Percentiles rank a stretch among this genome's conserved stretches.
Conservation (phyloP, 2,113 vertebrate genomes). For the Notechis scutatus region DNA sequence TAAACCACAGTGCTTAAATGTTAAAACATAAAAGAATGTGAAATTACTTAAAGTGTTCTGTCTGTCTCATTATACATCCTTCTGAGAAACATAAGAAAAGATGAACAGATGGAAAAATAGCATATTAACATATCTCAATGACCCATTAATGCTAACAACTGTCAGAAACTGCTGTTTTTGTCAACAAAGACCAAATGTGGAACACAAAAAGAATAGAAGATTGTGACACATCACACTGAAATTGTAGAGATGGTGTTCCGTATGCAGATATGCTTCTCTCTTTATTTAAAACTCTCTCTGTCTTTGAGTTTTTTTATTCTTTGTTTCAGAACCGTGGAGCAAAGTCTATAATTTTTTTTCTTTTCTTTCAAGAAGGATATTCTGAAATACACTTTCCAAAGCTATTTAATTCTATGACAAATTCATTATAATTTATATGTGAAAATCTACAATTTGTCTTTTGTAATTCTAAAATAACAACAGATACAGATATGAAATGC, state of each 20-base stretch:
- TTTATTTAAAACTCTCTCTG: background rate
- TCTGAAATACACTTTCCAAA: background rate
- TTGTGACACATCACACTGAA: background rate
- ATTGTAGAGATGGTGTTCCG: background rate
- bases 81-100: background rate
- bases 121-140: slow-evolving; percentile 13
- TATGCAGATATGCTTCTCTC: background rate
- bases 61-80: background rate
- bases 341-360: background rate
- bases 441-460: background rate
- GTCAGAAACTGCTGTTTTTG: slow-evolving; percentile 10
- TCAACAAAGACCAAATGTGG: slow-evolving; percentile 7
- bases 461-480: background rate
- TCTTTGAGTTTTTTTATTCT: background rate
- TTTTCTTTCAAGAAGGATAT: background rate
- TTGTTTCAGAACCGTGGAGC: background rate
- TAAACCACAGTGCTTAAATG: background rate
- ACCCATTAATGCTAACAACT: slow-evolving; percentile 14
- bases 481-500: background rate
- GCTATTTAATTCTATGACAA: background rate
- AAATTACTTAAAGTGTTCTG: background rate
- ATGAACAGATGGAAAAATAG: slow-evolving; percentile 23
- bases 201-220: background rate
- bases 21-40: background rate
- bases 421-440: background rate